Conservation (phyloP, 1,140 invertebrate genomes). For the Procambarus virginalis region DNA sequence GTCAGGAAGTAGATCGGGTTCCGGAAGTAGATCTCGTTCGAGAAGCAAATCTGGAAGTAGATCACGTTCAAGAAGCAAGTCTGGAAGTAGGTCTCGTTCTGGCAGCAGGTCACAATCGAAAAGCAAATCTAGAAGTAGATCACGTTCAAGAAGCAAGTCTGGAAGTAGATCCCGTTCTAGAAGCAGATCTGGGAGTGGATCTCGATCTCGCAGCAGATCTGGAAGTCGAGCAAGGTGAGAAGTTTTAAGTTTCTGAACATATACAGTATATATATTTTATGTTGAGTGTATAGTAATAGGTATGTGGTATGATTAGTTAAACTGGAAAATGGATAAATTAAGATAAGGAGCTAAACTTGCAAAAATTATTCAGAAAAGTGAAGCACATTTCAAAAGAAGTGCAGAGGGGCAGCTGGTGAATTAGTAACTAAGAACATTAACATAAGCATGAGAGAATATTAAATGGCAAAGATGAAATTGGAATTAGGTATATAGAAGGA, state of each 20-base stretch:
- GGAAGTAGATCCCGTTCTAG: slow-evolving; percentile 39
- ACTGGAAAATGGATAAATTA: too few relatives aligned
- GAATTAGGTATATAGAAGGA: too few relatives aligned
- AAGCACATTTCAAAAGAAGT: too few relatives aligned
- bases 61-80: slow-evolving; percentile 14
- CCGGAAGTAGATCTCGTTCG: slow-evolving; percentile 30
- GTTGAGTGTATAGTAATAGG: too few relatives aligned
- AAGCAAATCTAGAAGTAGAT: slow-evolving; percentile 29
- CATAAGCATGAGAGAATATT: too few relatives aligned
- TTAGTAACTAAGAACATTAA: too few relatives aligned
- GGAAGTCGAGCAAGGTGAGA: slow-evolving; percentile 27
- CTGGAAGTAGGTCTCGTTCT: slow-evolving; percentile 27
- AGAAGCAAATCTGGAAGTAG: slow-evolving; percentile 24
- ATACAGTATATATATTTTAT: too few relatives aligned
- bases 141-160: slow-evolving; percentile 46
- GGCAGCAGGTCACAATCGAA: background rate
- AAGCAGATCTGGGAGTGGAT: slow-evolving; percentile 35
- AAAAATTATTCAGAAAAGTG: too few relatives aligned
- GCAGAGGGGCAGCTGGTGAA: too few relatives aligned
- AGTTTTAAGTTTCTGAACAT: background rate
- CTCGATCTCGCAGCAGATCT: slow-evolving; percentile 35
- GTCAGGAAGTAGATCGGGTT: slow-evolving; percentile 12
- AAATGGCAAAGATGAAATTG: too few relatives aligned
- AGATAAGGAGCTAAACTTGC: too few relatives aligned
- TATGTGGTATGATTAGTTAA: too few relatives aligned